Percentiles rank a stretch among this genome's conserved stretches.
Conservation (phyloP, 2,797 vertebrate genomes). For the Siniperca obscura region DNA sequence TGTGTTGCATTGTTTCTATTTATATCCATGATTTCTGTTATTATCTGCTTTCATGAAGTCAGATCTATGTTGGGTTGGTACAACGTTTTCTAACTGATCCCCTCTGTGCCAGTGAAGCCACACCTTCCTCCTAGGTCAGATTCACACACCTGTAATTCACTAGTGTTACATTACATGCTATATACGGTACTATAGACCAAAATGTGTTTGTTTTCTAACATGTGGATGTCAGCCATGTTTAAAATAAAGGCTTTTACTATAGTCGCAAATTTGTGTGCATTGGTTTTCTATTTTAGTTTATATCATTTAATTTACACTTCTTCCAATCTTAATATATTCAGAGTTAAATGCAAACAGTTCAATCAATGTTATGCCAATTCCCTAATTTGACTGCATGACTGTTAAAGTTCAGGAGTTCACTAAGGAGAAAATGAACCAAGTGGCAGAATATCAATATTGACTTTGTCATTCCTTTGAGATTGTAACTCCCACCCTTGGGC, state of each 20-base stretch:
- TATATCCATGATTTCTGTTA: neutral
- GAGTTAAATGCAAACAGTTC: neutral
- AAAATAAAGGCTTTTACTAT: neutral
- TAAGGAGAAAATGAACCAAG: conserved; percentile 5
- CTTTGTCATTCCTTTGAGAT: conserved; percentile 25
- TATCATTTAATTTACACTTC: neutral
- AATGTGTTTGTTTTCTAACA: neutral
- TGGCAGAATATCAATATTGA: conserved; percentile 24
- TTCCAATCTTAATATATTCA: neutral
- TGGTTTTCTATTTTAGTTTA: neutral
- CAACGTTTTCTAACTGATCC: neutral
- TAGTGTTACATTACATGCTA: neutral
- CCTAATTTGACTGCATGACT: neutral
- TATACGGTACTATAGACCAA: neutral
- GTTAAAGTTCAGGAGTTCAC: conserved; percentile 47
- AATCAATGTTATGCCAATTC: neutral
- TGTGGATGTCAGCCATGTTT: neutral
- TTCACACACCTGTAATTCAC: neutral
- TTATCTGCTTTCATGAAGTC: neutral
- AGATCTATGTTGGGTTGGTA: no score
- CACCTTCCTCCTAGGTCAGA: neutral
- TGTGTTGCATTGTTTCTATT: neutral
- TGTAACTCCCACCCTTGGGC: conserved; percentile 2
- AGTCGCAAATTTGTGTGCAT: neutral
- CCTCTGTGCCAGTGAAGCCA: neutral